Evolutionary conservation across 2,113 vertebrate genomes (phyloP).

Genomic region (Elaphurus davidianus): DNA sequence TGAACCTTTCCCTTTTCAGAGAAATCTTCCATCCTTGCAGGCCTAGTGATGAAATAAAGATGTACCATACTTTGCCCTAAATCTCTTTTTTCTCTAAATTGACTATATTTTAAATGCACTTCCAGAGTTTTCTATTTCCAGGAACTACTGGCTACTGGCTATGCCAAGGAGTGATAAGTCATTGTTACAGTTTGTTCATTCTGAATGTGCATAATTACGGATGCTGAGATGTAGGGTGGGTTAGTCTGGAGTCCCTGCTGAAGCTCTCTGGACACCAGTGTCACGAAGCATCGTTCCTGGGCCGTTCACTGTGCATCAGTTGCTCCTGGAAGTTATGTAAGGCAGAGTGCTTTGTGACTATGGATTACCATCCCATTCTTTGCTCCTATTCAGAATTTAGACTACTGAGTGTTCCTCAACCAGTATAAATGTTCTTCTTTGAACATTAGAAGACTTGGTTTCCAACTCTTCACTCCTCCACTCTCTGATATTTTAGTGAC

Average conservation of each 20-base stretch:
- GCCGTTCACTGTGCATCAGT: background rate
- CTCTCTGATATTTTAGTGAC: background rate
- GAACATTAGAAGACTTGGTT: background rate
- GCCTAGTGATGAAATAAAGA: background rate
- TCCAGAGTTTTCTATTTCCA: background rate
- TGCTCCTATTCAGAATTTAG: background rate
- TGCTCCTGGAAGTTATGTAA: background rate
- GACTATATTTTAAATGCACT: background rate
- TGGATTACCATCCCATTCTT: background rate
- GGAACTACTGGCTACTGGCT: background rate
- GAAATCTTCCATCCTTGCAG: background rate
- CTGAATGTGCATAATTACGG: background rate
- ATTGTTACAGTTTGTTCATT: background rate
- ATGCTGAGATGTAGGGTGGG: background rate
- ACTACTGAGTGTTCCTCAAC: background rate
- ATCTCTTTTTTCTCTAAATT: background rate
- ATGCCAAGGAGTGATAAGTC: background rate
- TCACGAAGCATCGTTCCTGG: background rate
- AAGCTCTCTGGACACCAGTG: background rate
- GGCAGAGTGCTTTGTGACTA: background rate
- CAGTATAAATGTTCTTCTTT: background rate
- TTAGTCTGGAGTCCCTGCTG: background rate
- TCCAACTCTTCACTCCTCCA: background rate
- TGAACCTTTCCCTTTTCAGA: background rate
- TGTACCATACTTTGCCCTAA: background rate